A percentile compares a stretch with the other conserved stretches of the same genome.
Conservation (phyloP, 2,797 vertebrate genomes). For the Sebastes cheni region DNA sequence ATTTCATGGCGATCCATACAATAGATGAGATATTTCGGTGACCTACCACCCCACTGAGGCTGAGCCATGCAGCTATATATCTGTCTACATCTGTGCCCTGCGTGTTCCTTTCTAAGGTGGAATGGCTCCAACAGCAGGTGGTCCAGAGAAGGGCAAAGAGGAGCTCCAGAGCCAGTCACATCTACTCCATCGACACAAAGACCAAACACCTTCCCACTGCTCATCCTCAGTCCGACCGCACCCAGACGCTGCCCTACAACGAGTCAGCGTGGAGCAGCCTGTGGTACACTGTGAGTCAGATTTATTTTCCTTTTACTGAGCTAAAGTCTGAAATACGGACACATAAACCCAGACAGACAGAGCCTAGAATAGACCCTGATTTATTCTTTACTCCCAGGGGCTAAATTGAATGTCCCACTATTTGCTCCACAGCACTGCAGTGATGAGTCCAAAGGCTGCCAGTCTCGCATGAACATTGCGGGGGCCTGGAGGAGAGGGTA, state of each 20-base stretch:
- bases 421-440: conserved; percentile 86
- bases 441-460: conserved; percentile 81
- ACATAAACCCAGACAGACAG: conserved; percentile 40
- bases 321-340: conserved; percentile 43
- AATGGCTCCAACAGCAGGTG: conserved; percentile 95
- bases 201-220: conserved; percentile 2
- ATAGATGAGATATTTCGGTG: not conserved
- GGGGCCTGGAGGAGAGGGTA: conserved; percentile 94
- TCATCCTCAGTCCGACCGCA: conserved; percentile 9
- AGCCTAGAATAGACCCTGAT: conserved; percentile 51
- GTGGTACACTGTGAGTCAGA: conserved; percentile 92
- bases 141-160: conserved; percentile 89
- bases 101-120: conserved; percentile 84
- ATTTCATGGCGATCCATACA: not conserved
- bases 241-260: conserved; percentile 81
- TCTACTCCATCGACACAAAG: conserved; percentile 33
- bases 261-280: conserved; percentile 89
- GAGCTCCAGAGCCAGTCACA: conserved; percentile 76
- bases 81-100: not conserved
- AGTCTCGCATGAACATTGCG: conserved; percentile 91
- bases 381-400: conserved; percentile 41
- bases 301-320: conserved; percentile 25
- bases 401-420: conserved; percentile 38
- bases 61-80: not conserved
- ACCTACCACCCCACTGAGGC: not conserved